A percentile compares a stretch with the other conserved stretches of the same genome.
Evolutionary conservation across 2,888 invertebrate species (phyloP).

Genomic region (Drosophila niveifrons): DNA sequence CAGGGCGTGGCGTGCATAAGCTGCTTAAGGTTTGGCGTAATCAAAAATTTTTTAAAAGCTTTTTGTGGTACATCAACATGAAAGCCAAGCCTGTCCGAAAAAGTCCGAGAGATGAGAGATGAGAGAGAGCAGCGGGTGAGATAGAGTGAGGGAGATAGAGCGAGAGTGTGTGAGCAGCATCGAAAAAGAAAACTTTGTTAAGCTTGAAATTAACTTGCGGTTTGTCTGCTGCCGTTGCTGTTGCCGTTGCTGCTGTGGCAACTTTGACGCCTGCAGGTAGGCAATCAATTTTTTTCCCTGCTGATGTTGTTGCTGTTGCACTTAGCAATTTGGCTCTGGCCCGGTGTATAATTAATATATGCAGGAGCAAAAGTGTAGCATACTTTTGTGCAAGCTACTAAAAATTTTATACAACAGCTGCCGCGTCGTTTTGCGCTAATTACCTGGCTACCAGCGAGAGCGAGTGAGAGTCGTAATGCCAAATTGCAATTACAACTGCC

Average conservation of each 20-base stretch:
- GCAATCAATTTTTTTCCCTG: conserved; percentile 68
- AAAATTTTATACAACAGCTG: conserved; percentile 79
- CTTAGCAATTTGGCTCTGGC: conserved; percentile 66
- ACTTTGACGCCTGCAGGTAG: conserved; percentile 80
- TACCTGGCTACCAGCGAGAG: conserved; percentile 60
- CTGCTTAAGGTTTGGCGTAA: conserved; percentile 82
- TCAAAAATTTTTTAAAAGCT: conserved; percentile 82
- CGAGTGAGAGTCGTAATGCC: conserved; percentile 72
- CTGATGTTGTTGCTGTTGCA: conserved; percentile 51
- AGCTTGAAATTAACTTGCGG: conserved; percentile 82
- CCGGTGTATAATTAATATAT: conserved; percentile 74
- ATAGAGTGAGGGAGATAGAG: conserved; percentile 3
- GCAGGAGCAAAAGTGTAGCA: conserved; percentile 53
- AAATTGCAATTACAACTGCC: conserved; percentile 77
- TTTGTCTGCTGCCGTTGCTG: conserved; percentile 56
- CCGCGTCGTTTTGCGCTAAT: conserved; percentile 79
- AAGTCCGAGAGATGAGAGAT: conserved; percentile 31
- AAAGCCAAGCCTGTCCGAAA: conserved; percentile 53
- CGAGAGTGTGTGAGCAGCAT: conserved; percentile 5
- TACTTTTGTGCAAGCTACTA: conserved; percentile 70
- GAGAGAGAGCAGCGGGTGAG: conserved; percentile 7
- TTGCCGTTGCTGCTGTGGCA: conserved; percentile 52
- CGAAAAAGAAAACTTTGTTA: conserved; percentile 67
- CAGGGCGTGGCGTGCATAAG: conserved; percentile 65
- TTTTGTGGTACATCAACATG: conserved; percentile 78